Conservation (phyloP, 2,113 vertebrate species). For the Bettongia penicillata region DNA sequence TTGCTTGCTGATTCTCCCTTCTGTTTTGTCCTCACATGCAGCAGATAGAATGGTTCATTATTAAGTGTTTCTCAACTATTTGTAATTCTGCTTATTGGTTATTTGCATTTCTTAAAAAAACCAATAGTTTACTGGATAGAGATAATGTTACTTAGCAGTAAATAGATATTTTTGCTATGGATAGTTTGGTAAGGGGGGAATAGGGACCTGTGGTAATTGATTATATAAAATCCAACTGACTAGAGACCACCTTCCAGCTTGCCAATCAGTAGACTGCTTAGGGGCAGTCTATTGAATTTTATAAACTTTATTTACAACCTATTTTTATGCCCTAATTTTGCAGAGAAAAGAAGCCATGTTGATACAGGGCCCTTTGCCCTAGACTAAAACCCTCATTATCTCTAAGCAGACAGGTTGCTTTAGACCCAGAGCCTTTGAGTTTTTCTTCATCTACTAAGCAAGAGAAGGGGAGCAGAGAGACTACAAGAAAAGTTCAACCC, state of each 20-base stretch:
- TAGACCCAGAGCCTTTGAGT: neutral
- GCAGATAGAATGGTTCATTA: neutral
- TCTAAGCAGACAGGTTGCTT: neutral
- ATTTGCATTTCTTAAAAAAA: neutral
- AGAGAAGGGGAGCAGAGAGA: neutral
- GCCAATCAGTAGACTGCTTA: neutral
- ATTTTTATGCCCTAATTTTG: neutral
- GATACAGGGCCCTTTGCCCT: neutral
- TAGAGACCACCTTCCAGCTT: neutral
- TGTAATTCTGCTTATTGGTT: neutral
- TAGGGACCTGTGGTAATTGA: neutral
- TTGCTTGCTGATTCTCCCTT: neutral
- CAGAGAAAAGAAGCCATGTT: neutral
- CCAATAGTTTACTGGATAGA: neutral
- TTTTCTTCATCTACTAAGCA: neutral
- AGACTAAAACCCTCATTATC: neutral
- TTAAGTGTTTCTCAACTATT: neutral
- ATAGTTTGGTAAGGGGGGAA: neutral
- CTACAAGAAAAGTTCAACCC: too few species aligned
- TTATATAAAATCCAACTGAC: neutral
- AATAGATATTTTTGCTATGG: neutral
- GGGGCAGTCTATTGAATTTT: neutral
- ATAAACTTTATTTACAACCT: neutral
- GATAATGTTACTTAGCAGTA: neutral
- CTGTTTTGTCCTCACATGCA: neutral